Conservation (phyloP, 2,888 invertebrate species). For the Hetaerina titia region DNA sequence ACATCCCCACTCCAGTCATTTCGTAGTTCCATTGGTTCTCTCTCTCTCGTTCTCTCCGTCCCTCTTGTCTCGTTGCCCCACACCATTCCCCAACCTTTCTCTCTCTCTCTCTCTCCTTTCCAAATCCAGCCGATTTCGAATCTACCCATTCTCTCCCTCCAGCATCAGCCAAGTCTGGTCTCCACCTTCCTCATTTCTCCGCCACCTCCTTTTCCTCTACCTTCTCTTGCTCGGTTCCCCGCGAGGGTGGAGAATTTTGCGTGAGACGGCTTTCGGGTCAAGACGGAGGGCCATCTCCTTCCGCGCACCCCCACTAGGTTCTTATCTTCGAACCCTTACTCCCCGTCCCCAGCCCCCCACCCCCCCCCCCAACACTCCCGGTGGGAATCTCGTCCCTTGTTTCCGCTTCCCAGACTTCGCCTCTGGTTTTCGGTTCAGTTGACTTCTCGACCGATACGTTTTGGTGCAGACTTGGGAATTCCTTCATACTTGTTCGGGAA, state of each 20-base stretch:
- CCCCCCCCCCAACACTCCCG: neutral
- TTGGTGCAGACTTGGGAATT: no score
- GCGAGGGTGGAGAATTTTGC: neutral
- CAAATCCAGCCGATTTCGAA: no score
- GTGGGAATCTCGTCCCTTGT: neutral
- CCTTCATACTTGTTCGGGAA: no score
- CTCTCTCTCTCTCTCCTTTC: neutral
- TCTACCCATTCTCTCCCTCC: no score
- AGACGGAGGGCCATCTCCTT: neutral
- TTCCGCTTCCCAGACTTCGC: neutral
- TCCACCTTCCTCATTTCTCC: neutral
- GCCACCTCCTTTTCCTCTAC: neutral
- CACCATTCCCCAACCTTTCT: neutral
- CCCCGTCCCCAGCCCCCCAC: neutral
- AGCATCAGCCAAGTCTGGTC: neutral
- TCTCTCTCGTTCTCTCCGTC: neutral
- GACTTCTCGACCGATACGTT: neutral
- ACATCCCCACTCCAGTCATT: neutral
- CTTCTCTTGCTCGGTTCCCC: neutral
- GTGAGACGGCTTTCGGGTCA: neutral
- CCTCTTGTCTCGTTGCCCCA: neutral
- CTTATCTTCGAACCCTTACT: neutral
- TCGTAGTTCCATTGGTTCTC: neutral
- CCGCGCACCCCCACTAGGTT: neutral
- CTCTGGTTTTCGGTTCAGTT: neutral